Percentiles rank a stretch among this genome's conserved stretches.
Conservation (phyloP, 2,113 vertebrate species). For the Lagenorhynchus albirostris region DNA sequence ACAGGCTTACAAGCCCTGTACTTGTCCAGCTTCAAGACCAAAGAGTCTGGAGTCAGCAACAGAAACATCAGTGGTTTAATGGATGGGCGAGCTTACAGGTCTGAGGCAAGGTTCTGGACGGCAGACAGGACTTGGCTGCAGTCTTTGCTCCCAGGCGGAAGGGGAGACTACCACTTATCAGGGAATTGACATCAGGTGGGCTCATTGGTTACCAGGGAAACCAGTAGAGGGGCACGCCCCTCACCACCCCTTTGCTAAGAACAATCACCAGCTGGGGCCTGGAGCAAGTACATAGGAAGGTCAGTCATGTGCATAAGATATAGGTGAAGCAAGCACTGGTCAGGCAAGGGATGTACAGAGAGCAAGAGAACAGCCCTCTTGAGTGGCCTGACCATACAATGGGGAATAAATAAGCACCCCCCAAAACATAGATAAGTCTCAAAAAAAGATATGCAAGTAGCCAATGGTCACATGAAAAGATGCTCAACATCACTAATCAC, state of each 20-base stretch:
- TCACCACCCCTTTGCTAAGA: neutral
- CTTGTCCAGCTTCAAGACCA: neutral
- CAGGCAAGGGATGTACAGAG: neutral
- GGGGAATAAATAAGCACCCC: neutral
- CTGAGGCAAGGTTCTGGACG: neutral
- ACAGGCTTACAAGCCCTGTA: neutral
- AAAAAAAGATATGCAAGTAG: neutral
- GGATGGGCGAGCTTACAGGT: neutral
- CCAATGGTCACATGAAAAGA: neutral
- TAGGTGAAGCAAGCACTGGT: neutral
- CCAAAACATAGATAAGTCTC: neutral
- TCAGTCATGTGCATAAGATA: neutral
- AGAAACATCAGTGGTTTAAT: neutral
- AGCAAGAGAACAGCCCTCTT: neutral
- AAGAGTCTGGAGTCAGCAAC: neutral
- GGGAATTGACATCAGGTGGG: neutral
- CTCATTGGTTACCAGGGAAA: neutral
- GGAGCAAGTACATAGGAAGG: neutral
- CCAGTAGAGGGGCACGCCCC: neutral
- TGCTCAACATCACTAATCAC: neutral
- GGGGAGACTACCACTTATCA: neutral
- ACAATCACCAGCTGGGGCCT: neutral
- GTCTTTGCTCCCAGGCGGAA: neutral
- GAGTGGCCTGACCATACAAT: neutral
- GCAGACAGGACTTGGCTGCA: neutral